Base-by-base conservation (phyloP, 2,797 vertebrate species). In the Acanthurus tractus region DNA sequence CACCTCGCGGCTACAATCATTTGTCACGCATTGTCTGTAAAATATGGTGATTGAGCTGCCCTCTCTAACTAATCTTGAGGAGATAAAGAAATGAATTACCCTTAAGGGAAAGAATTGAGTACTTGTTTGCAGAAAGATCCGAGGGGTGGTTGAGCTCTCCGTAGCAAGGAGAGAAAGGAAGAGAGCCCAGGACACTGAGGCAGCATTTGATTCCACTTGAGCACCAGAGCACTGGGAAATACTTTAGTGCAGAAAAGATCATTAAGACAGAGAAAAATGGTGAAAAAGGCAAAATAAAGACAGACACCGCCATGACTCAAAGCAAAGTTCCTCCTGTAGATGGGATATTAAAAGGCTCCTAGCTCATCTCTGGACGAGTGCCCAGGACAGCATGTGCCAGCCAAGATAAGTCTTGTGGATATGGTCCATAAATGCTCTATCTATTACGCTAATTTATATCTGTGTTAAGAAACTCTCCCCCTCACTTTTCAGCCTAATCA, bases 341-440 rank as follows among this genome's bases (percentile, higher is more conserved):
- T 74, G 52, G 66, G 81, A 72, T 58, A 78, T 85, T 82, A 72
- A 88, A 84, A 69, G 36, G 66, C 81, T 81, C 22, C 50, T 36
- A 20, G 44, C 69, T 84, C 68, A 38, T 78, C 63, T n/a, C 58
- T 85, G 90, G 89, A 89, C 8, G 1, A 8, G 2, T 71, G 77
- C 88, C 87, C 62, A 49, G 86, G 71, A 89, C 79, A 20, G n/a
- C 6, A 18, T 63, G 81, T 79, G 72, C 74, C 53, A 72, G 76
- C 74, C 71, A 81, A 85, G 63, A 87, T 64, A 49, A 76, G 70
- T 79, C 14, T 36, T 54, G 78, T 89, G 89, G 83, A 81, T 52
- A 34, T 29, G 59, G 53, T 79, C 89, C 80, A 82, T 71, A 78
- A 84, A 77, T 63, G 38, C 54, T 72, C 38, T 53, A 55, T 87